These are phyloP conservation scores for Cirrhinus molitorella DNA, from an alignment of 2,797 vertebrate genomes.

Conservation along the genomic window DNA sequence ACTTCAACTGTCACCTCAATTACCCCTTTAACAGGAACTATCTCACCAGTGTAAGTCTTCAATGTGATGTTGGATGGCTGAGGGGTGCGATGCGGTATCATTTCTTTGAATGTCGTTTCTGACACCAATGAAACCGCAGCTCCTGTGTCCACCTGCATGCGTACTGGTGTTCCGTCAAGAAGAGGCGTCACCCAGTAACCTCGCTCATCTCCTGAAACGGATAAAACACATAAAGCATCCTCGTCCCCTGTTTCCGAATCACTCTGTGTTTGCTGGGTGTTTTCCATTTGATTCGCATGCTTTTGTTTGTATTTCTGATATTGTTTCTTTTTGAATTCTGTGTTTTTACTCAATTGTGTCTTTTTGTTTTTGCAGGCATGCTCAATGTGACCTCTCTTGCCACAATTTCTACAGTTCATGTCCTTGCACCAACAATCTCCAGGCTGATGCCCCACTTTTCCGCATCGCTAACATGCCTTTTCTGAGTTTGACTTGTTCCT, in stretches of 20 bases:
- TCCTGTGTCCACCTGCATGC: slow-evolving; percentile 27
- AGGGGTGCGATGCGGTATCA: neutral
- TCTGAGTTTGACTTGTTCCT: neutral
- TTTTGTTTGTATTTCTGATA: slow-evolving; percentile 10
- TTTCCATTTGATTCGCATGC: slow-evolving; percentile 25
- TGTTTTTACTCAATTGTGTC: neutral
- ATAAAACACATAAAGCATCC: neutral
- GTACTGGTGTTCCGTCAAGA: slow-evolving; percentile 12
- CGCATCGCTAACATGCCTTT: neutral
- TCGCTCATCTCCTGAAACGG: neutral
- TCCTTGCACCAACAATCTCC: slow-evolving; percentile 29
- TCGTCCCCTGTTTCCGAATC: neutral
- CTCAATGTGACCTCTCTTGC: slow-evolving; percentile 39
- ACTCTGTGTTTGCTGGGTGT: neutral
- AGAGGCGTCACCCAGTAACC: slow-evolving; percentile 24
- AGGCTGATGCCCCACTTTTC: neutral
- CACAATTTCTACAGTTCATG: slow-evolving; percentile 31
- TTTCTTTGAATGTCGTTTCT: neutral
- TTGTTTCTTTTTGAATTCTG: neutral
- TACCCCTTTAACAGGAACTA: neutral
- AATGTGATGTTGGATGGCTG: neutral
- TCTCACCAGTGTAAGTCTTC: slow-evolving; percentile 3
- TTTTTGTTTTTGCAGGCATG: slow-evolving; percentile 37
- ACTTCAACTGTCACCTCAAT: neutral
- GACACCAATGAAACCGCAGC: neutral